Conservation (phyloP, 2,888 invertebrate species). For the Fabriciana adippe region DNA sequence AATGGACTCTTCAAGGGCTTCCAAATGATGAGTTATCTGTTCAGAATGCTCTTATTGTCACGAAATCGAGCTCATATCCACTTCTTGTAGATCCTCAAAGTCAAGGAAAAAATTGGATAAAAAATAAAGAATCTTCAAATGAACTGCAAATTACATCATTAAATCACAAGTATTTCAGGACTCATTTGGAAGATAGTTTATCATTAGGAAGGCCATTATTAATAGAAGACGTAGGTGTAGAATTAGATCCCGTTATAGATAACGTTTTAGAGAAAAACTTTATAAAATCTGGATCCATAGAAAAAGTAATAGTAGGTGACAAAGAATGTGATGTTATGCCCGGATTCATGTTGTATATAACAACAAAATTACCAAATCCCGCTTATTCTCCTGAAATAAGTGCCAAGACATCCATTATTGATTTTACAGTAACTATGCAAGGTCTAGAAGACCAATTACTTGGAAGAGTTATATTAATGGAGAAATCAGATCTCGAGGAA, state of each 20-base stretch:
- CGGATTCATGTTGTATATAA: conserved; percentile 97
- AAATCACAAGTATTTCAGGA: conserved; percentile 97
- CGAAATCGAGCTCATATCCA: conserved; percentile 97
- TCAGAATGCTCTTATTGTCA: conserved; percentile 97
- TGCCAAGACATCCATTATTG: conserved; percentile 97
- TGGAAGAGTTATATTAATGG: conserved; percentile 96
- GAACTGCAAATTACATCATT: conserved; percentile 96
- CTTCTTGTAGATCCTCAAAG: conserved; percentile 97
- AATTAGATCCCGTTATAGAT: conserved; percentile 97
- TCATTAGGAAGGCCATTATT: conserved; percentile 93
- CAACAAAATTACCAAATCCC: conserved; percentile 97
- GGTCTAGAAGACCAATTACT: conserved; percentile 97
- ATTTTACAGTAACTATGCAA: conserved; percentile 98
- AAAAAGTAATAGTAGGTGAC: conserved; percentile 96
- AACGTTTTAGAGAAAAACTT: conserved; percentile 98
- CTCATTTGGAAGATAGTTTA: conserved; percentile 93
- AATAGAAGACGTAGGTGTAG: conserved; percentile 97
- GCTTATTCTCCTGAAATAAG: conserved; percentile 98
- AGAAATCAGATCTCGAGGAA: conserved; percentile 96
- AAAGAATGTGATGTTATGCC: conserved; percentile 98
- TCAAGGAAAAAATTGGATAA: conserved; percentile 99
- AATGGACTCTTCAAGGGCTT: conserved; percentile 97
- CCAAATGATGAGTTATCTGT: conserved; percentile 98
- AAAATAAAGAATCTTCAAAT: conserved; percentile 94
- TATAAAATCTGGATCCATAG: conserved; percentile 97